These are phyloP conservation scores for Eurypyga helias DNA, from an alignment of 2,113 vertebrate genomes.

Conservation along the genomic window DNA sequence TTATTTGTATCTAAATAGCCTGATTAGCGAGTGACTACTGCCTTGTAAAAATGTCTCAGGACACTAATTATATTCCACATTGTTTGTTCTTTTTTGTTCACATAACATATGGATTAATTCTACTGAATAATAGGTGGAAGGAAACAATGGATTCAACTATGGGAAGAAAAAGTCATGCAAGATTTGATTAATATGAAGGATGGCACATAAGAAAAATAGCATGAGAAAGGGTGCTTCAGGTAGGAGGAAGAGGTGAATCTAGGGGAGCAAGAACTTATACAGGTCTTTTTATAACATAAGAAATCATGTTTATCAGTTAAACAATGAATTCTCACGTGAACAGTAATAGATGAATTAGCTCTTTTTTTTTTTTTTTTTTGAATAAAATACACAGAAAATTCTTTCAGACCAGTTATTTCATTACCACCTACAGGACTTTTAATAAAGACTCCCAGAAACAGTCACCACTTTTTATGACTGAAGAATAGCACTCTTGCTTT, in stretches of 20 bases:
- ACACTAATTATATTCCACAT: neutral
- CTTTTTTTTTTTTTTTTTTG: neutral
- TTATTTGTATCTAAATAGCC: neutral
- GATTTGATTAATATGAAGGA: neutral
- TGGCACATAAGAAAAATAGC: neutral
- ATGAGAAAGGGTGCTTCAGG: neutral
- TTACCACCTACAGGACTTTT: neutral
- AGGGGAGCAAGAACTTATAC: neutral
- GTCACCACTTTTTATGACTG: neutral
- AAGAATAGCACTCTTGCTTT: neutral
- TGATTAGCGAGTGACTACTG: neutral
- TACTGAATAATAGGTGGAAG: neutral
- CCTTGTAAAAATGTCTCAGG: neutral
- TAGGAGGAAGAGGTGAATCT: neutral
- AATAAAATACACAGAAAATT: neutral
- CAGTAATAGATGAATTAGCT: neutral
- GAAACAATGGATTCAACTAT: neutral
- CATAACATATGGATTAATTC: neutral
- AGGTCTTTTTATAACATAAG: neutral
- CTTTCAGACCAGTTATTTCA: neutral
- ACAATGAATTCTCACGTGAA: neutral
- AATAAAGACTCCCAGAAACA: neutral
- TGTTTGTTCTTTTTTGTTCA: neutral
- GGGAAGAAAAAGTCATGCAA: neutral
- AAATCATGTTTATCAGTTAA: neutral